Base-by-base conservation (phyloP, 2,888 invertebrate genomes). In the Pomacea canaliculata region DNA sequence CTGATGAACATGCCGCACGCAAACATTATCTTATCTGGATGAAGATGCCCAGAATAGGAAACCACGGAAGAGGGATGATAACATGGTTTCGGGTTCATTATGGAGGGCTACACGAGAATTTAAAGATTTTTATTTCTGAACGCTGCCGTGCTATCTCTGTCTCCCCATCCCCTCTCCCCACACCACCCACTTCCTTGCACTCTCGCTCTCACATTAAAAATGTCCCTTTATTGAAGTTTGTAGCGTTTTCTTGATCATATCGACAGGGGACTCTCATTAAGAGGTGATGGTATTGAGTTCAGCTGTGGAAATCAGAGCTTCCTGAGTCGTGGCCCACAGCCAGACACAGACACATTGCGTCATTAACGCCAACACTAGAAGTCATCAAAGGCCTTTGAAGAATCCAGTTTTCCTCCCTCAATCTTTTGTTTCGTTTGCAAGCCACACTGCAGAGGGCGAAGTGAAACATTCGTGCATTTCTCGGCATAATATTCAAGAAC, bases 241-340 rank as follows among this genome's bases (percentile, higher is more conserved):
- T n/a, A 69, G n/a, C 16, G 18, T 69, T 48, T 37, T 68, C 27
- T 48, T 68, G 68, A 46, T 68, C 59, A 51, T 67, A 46, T 23
- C 56, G 51, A 46, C 56, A 13, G 19, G 27, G n/a, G 49, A 18
- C 23, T n/a, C n/a, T 56, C 37, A 46, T 37, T 72, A n/a, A 18
- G 62, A 27, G 18, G 9, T 19, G 10, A 48, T 18, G 37, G 27
- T 48, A 49, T 19, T 37, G 19, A 19, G 23, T 70, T 70, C 56
- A 8, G 12, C 48, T 60, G 27, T 27, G n/a, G 23, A 56, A 56
- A 56, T 56, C 51, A 56, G 51, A 56, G 51, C 51, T 56, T 56
- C 51, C 16, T 10, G 51, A 56, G 16, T 56, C 16, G 4, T 56
- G 51, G 12, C 12, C 16, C 10, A 16, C 12, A 56, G 16, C 12